These are phyloP conservation scores for Ptyas mucosa DNA, from an alignment of 2,113 vertebrate genomes.

Conservation along the genomic window DNA sequence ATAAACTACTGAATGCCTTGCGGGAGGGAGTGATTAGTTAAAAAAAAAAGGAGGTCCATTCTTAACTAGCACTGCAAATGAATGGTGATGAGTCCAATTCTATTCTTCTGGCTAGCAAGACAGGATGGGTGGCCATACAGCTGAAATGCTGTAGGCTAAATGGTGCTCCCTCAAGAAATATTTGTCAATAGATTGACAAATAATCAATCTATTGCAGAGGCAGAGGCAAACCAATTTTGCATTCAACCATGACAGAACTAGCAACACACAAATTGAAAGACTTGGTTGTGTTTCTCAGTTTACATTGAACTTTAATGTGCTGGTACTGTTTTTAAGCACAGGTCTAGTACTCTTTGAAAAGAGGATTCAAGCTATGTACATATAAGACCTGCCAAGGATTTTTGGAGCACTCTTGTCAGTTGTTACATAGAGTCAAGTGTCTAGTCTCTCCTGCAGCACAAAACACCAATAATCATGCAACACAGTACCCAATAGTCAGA, in stretches of 20 bases:
- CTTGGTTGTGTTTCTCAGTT: not conserved
- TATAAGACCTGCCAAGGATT: not conserved
- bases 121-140: not conserved
- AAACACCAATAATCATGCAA: not conserved
- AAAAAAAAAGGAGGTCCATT: not conserved
- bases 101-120: not conserved
- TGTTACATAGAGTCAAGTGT: not conserved
- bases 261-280: not conserved
- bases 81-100: not conserved
- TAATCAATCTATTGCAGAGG: not conserved
- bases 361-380: not conserved
- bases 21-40: not conserved
- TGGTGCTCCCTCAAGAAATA: not conserved
- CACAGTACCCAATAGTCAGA: not conserved
- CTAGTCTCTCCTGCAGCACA: not conserved
- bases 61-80: not conserved
- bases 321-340: not conserved
- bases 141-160: not conserved
- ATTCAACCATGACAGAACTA: not conserved
- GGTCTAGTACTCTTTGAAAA: not conserved
- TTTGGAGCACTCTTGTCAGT: not conserved
- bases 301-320: not conserved
- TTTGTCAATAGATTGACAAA: not conserved
- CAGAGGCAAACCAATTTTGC: not conserved
- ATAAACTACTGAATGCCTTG: not conserved